Percentiles rank a stretch among this genome's conserved stretches.
Conservation (phyloP, 2,888 invertebrate species). For the Caenorhabditis macrosperma region DNA sequence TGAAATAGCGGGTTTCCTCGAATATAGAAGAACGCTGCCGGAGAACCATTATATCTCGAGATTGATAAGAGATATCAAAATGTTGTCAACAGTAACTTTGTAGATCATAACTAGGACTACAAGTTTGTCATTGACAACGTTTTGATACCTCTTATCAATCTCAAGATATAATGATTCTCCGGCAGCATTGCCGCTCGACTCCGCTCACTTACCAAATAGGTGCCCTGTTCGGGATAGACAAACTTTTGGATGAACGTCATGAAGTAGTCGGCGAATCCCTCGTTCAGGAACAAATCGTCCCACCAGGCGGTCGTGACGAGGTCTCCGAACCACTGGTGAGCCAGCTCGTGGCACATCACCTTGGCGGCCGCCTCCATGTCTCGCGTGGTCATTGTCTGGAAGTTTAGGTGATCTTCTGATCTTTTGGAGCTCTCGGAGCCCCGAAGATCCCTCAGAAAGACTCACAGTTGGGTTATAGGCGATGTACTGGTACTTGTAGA, state of each 20-base stretch:
- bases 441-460: neutral
- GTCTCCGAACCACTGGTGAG: conserved; percentile 75
- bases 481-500: conserved; percentile 68
- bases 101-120: too few species aligned
- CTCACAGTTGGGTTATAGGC: conserved; percentile 58
- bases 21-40: too few species aligned
- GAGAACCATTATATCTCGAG: too few species aligned
- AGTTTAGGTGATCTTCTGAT: neutral
- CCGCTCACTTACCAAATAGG: conserved; percentile 57
- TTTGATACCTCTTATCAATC: too few species aligned
- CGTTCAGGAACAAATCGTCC: conserved; percentile 72
- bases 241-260: conserved; percentile 56
- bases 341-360: conserved; percentile 67
- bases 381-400: conserved; percentile 58
- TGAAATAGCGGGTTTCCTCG: neutral
- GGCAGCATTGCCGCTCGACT: too few species aligned
- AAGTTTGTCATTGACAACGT: too few species aligned
- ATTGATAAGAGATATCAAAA: too few species aligned
- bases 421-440: too few species aligned
- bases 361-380: conserved; percentile 56
- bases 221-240: conserved; percentile 53
- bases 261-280: conserved; percentile 71
- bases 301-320: conserved; percentile 72
- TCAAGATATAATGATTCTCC: too few species aligned
- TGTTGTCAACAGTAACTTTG: too few species aligned